Percentiles rank a stretch among this genome's conserved stretches.
Conservation (phyloP, 2,113 vertebrate genomes). For the Epinephelus moara region DNA sequence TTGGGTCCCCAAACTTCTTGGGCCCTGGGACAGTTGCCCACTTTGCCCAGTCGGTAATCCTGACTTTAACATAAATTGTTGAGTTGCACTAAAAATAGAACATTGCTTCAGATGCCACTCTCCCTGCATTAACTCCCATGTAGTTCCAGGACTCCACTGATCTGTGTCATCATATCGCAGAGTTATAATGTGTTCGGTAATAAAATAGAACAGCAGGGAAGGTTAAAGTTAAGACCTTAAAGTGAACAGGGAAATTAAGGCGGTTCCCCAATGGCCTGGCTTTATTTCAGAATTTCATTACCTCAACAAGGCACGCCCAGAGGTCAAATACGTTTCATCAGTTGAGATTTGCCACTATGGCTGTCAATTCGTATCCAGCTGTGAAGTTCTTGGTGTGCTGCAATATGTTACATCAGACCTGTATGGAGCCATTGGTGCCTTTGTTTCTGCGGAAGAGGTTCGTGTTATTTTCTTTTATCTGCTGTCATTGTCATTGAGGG, state of each 20-base stretch:
- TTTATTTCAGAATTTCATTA: conserved; percentile 77
- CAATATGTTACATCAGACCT: conserved; percentile 26
- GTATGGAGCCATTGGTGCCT: not conserved
- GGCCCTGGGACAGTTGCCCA: not conserved
- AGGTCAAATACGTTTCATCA: conserved; percentile 66
- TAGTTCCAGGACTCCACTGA: conserved; percentile 28
- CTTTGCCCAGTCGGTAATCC: not conserved
- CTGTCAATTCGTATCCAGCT: conserved; percentile 9
- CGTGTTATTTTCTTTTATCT: conserved; percentile 2
- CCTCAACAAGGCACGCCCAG: conserved; percentile 56
- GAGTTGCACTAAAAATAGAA: conserved; percentile 20
- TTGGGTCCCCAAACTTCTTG: not conserved
- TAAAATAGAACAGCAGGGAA: conserved; percentile 67
- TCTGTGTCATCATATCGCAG: conserved; percentile 56
- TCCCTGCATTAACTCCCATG: not conserved
- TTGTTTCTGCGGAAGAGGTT: conserved; percentile 11
- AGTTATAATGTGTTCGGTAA: conserved; percentile 57
- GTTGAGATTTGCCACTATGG: conserved; percentile 31
- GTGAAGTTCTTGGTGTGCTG: conserved; percentile 16
- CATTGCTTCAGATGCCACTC: not conserved
- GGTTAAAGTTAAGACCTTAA: conserved; percentile 69
- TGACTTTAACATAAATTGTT: conserved; percentile 3
- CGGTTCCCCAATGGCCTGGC: conserved; percentile 57
- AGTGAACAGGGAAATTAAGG: conserved; percentile 74
- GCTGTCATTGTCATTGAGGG: not conserved